Percentiles rank a stretch among this genome's conserved stretches.
These are phyloP conservation scores for Hypena proboscidalis DNA, from an alignment of 2,888 invertebrate genomes.

Conservation along the genomic window DNA sequence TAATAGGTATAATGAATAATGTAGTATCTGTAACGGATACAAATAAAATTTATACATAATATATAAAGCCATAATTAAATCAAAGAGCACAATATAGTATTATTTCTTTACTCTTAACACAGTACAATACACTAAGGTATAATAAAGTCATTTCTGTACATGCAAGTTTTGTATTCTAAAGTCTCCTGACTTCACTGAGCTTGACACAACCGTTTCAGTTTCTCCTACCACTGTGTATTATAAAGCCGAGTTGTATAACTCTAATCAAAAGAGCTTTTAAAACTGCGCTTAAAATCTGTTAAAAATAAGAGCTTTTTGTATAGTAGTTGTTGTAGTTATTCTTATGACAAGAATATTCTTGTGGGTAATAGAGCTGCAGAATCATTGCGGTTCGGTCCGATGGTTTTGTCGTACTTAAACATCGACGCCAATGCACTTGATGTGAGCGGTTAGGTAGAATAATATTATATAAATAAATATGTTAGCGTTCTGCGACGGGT, in stretches of 20 bases:
- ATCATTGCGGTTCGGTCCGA: slow-evolving; percentile 47
- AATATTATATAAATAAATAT: slow-evolving; percentile 40
- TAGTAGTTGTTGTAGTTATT: slow-evolving; percentile 70
- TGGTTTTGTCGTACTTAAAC: slow-evolving; percentile 43
- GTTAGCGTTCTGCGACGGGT: slow-evolving; percentile 44
- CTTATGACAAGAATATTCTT: slow-evolving; percentile 51
- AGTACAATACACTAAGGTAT: slow-evolving; percentile 27
- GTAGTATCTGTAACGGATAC: slow-evolving; percentile 23
- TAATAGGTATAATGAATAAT: slow-evolving; percentile 25
- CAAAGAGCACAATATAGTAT: slow-evolving; percentile 37
- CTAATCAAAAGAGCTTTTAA: slow-evolving; percentile 70
- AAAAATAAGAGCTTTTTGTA: slow-evolving; percentile 78
- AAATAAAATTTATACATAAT: slow-evolving; percentile 14
- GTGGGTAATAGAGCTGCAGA: slow-evolving; percentile 48
- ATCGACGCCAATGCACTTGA: slow-evolving; percentile 45
- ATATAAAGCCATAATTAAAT: slow-evolving; percentile 26
- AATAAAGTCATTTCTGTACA: slow-evolving; percentile 25
- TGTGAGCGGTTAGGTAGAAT: slow-evolving; percentile 40
- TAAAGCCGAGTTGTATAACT: slow-evolving; percentile 28
- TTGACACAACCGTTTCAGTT: slow-evolving; percentile 48
- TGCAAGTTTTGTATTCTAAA: slow-evolving; percentile 22
- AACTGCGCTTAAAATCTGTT: slow-evolving; percentile 72
- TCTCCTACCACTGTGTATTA: slow-evolving; percentile 30
- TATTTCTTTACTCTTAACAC: slow-evolving; percentile 36
- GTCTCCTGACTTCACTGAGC: slow-evolving; percentile 27